Percentiles rank a stretch among this genome's conserved stretches.
Conservation (phyloP, 2,113 vertebrate genomes). For the Macquaria australasica region DNA sequence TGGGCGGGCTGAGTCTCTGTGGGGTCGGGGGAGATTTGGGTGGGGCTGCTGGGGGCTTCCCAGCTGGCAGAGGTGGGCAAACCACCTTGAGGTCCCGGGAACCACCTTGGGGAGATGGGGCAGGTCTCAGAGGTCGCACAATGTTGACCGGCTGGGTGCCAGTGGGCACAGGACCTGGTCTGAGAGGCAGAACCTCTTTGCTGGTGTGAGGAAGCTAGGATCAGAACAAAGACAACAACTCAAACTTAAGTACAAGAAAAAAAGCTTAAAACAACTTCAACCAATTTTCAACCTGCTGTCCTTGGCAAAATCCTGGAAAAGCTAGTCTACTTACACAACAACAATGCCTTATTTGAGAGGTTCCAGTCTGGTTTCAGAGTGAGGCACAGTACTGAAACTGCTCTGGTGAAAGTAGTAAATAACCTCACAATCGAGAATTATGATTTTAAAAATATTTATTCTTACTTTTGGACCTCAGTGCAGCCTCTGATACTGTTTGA, state of each 20-base stretch:
- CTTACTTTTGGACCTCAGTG: neutral
- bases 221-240: neutral
- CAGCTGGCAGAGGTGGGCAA: conserved; percentile 76
- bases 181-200: conserved; percentile 82
- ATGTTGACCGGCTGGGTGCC: conserved; percentile 87
- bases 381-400: neutral
- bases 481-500: neutral
- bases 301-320: neutral
- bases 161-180: conserved; percentile 56
- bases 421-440: neutral
- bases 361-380: neutral
- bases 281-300: neutral
- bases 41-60: conserved; percentile 69
- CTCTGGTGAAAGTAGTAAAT: no score
- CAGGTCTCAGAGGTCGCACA: conserved; percentile 86
- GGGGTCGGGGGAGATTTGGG: conserved; percentile 70
- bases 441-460: neutral
- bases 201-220: conserved; percentile 81
- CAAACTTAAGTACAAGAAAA: neutral
- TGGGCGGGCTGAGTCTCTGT: conserved; percentile 86
- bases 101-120: conserved; percentile 46
- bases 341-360: neutral
- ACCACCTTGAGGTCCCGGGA: conserved; percentile 71
- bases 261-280: neutral
- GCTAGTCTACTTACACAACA: neutral